Base-by-base conservation (phyloP, 2,113 vertebrate genomes). In the Actenoides lindsayi region DNA sequence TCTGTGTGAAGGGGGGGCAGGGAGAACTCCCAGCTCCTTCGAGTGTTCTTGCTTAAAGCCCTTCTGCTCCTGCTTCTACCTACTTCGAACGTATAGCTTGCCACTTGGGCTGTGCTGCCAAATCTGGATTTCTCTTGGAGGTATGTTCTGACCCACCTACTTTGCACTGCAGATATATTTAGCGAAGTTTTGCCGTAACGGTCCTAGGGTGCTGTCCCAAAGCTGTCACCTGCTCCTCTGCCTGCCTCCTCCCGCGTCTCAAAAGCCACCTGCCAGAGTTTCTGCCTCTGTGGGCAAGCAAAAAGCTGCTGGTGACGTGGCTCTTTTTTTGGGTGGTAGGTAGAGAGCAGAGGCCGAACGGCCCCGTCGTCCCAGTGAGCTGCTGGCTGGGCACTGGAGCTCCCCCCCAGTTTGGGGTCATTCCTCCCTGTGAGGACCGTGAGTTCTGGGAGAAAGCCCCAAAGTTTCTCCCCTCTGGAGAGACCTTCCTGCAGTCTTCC, bases 61-160 rank as follows among this genome's bases (percentile, higher is more conserved):
- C 30, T 95, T 63, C 14, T 20, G 44, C 74, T 67, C 83, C 33
- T 77, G 63, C 83, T 83, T 67, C 69, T 62, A 62, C 53, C 69
- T 89, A 0, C 78, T 95, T 82, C 31, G 53, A 91, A 96, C 0
- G 0, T 94, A 90, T 50, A 91, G 81, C 78, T 94, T 79, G 70
- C 86, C 91, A 46, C 93, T 89, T 87, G 93, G 93, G 95, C 91
- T 59, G 0, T 91, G 94, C 89, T 97, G 94, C 96, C 96, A 97
- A 97, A 96, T 97, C 37, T 2, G 57, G 94, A 97, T 97, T 97
- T 97, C 96, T 97, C 96, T 97, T 96, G 94, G 85, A 97, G 94
- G 94, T 90, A 94, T 96, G 91, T 95, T 96, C 95, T 97, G 96
- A 96, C 96, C 95, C 96, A 97, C 94, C 96, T 96, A 97, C 93